Evolutionary conservation across 2,113 vertebrate species (phyloP).

Genomic region (Chamaea fasciata): DNA sequence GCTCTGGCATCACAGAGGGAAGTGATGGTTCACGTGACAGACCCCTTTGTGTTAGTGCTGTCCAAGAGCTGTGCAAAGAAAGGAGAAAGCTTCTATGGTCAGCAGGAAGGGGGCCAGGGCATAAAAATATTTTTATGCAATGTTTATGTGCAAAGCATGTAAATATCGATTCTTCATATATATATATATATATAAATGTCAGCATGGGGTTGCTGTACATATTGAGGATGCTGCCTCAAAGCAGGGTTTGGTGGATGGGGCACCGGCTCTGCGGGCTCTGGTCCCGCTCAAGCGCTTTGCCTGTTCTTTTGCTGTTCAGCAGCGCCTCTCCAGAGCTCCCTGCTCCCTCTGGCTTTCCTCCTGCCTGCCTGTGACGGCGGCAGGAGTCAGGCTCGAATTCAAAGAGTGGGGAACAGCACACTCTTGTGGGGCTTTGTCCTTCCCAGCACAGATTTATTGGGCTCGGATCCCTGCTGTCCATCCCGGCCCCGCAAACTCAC

Average conservation of each 20-base stretch:
- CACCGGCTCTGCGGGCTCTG: accelerated
- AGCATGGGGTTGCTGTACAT: accelerated
- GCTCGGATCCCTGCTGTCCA: neutral
- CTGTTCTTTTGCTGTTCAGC: neutral
- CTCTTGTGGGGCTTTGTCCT: neutral
- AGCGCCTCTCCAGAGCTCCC: neutral
- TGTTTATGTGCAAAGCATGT: neutral
- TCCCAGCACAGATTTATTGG: neutral
- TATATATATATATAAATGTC: neutral
- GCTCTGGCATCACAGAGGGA: accelerated
- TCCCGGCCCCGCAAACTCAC: neutral
- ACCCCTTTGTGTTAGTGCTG: neutral
- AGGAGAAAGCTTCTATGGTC: accelerated
- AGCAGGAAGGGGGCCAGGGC: neutral
- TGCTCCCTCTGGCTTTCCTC: neutral
- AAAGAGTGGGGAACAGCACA: neutral
- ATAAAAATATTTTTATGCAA: neutral
- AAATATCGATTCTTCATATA: neutral
- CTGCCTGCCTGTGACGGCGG: neutral
- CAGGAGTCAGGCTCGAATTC: neutral
- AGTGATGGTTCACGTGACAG: neutral
- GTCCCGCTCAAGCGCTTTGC: accelerated
- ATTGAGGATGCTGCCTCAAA: neutral
- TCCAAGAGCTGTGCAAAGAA: neutral
- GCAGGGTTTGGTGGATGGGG: neutral